These are phyloP conservation scores for Adela reaumurella DNA, from an alignment of 2,888 invertebrate species.

Conservation along the genomic window DNA sequence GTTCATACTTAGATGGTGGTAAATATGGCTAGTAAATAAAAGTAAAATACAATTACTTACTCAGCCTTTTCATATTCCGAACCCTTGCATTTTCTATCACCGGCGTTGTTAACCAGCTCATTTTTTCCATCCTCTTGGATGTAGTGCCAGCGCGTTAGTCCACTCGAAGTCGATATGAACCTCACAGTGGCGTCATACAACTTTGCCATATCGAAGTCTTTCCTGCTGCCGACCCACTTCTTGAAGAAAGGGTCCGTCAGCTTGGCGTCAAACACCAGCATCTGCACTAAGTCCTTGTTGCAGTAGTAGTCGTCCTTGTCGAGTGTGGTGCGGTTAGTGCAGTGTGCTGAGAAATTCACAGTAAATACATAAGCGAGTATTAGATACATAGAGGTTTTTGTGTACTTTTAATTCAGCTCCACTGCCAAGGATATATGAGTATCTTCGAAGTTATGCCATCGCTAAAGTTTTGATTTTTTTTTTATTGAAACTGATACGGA, in stretches of 20 bases:
- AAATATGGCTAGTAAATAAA: no score
- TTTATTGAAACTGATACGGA: no score
- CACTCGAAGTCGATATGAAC: conserved; percentile 86
- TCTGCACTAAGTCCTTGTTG: conserved; percentile 78
- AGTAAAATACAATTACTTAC: no score
- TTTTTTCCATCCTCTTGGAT: conserved; percentile 60
- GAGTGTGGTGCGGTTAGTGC: conserved; percentile 57
- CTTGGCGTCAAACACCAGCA: conserved; percentile 85
- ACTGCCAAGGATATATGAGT: no score
- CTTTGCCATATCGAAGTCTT: conserved; percentile 55
- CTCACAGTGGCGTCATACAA: conserved; percentile 71
- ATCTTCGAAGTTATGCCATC: no score
- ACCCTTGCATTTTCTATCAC: no score
- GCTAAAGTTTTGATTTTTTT: no score
- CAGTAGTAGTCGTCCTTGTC: conserved; percentile 75
- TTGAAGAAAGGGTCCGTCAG: conserved; percentile 59
- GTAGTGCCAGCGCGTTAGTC: conserved; percentile 84
- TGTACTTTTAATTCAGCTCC: no score
- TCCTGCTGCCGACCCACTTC: conserved; percentile 45
- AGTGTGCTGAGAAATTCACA: conserved; percentile 58
- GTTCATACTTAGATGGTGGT: no score
- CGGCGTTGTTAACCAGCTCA: conserved; percentile 32
- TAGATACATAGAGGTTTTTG: no score
- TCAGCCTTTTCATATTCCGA: no score
- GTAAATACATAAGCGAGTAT: no score